These are phyloP conservation scores for Leptinotarsa lineolata DNA, from an alignment of 1,140 invertebrate species.

Conservation along the genomic window DNA sequence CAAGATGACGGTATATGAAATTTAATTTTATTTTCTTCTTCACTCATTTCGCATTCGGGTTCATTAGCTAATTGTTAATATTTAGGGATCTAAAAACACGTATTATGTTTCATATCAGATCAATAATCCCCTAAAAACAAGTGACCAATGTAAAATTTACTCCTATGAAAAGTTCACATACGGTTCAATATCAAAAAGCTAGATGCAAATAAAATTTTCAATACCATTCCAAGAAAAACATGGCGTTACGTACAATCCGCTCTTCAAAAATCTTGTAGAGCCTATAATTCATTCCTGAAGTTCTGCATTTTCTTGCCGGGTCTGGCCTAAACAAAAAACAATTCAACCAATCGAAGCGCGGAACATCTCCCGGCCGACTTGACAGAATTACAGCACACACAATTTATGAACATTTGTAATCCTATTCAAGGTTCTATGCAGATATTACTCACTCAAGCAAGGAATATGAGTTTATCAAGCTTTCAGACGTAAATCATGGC, in stretches of 20 bases:
- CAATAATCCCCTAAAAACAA: no score
- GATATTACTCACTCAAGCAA: conserved; percentile 59
- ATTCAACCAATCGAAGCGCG: conserved; percentile 20
- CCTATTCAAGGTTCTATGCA: conserved; percentile 58
- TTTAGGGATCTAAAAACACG: no score
- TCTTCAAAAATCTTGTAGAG: conserved; percentile 1
- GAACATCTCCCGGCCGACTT: conserved; percentile 24
- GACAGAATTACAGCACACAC: conserved; percentile 40
- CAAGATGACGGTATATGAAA: no score
- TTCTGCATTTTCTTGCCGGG: conserved; percentile 3
- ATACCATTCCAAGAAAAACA: neutral
- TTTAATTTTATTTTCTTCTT: no score
- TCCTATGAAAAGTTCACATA: no score
- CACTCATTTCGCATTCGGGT: no score
- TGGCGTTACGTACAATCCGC: neutral
- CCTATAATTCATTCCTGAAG: conserved; percentile 5
- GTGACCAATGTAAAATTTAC: no score
- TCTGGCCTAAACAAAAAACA: conserved; percentile 26
- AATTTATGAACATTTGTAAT: conserved; percentile 60
- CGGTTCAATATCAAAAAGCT: no score
- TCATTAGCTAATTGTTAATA: no score
- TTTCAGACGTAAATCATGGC: conserved; percentile 57
- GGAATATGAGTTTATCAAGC: conserved; percentile 59
- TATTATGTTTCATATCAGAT: no score
- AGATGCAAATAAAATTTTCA: neutral